A percentile compares a stretch with the other conserved stretches of the same genome.
phyloP scores from a whole-genome alignment of 2,888 invertebrate species.

The Andrena praecox region DNA sequence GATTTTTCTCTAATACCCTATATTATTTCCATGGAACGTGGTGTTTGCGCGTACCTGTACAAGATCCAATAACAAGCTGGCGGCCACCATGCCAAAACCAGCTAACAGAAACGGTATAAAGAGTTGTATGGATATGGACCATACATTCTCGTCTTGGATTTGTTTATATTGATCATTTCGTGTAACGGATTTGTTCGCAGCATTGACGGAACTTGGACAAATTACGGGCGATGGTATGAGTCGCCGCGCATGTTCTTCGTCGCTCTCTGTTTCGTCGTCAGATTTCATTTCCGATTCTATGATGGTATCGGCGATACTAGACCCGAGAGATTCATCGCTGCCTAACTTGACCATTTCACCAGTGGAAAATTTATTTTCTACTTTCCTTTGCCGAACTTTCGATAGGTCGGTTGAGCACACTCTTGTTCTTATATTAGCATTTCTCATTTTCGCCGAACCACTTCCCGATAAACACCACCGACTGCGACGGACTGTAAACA shows the following conservation, averaged over 20 bases:
- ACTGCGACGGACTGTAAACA: conserved; percentile 27
- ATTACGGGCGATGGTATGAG: conserved; percentile 74
- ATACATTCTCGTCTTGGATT: conserved; percentile 86
- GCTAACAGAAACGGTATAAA: conserved; percentile 94
- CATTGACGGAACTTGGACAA: conserved; percentile 56
- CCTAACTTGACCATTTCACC: conserved; percentile 81
- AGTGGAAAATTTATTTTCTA: conserved; percentile 49
- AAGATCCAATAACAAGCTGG: conserved; percentile 93
- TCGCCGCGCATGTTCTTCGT: conserved; percentile 74
- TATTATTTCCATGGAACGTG: background rate
- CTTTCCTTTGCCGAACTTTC: conserved; percentile 77
- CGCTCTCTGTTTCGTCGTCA: conserved; percentile 66
- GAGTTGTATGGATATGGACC: conserved; percentile 92
- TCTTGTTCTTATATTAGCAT: conserved; percentile 72
- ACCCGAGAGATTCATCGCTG: conserved; percentile 77
- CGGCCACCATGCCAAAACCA: conserved; percentile 96
- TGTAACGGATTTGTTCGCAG: conserved; percentile 52
- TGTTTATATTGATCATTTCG: conserved; percentile 46
- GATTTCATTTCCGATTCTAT: conserved; percentile 80
- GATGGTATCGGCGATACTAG: conserved; percentile 74
- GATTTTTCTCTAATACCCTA: background rate
- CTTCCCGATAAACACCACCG: conserved; percentile 2
- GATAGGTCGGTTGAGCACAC: conserved; percentile 56
- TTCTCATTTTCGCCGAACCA: conserved; percentile 74
- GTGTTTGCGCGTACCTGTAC: conserved; percentile 87